A percentile compares a stretch with the other conserved stretches of the same genome.
Evolutionary conservation across 2,797 vertebrate species (phyloP).

Genomic region (Choloepus didactylus): DNA sequence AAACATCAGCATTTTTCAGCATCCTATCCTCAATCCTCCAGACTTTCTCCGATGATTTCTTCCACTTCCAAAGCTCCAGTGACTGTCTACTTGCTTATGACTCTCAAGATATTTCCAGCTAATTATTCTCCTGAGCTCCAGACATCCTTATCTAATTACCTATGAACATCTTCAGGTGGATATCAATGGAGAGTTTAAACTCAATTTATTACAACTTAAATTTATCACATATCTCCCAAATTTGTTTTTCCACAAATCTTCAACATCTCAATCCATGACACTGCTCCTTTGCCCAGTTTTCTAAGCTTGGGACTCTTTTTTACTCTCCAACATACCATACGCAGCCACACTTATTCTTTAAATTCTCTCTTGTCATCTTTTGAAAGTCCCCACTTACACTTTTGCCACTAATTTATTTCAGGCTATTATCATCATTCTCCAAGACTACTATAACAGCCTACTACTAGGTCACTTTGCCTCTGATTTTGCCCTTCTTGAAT

Average conservation of each 20-base stretch:
- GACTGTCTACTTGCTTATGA: not conserved
- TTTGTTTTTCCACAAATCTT: not conserved
- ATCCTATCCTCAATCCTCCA: not conserved
- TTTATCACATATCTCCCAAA: not conserved
- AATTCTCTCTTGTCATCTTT: slow-evolving; percentile 26
- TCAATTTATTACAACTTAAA: not conserved
- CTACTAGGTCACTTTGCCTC: not conserved
- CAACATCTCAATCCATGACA: not conserved
- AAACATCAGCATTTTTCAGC: not conserved
- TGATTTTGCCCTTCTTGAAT: not conserved
- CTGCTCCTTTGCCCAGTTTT: not conserved
- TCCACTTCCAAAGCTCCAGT: not conserved
- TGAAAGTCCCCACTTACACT: not conserved
- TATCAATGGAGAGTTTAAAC: not conserved
- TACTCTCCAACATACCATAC: not conserved
- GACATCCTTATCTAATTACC: not conserved
- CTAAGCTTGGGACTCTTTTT: not conserved
- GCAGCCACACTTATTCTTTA: slow-evolving; percentile 16
- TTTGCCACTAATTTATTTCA: slow-evolving; percentile 40
- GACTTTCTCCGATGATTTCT: not conserved
- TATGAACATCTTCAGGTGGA: not conserved
- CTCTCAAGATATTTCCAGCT: not conserved
- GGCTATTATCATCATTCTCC: slow-evolving; percentile 24
- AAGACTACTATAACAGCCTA: not conserved
- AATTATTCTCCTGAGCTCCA: not conserved